Percentiles rank a stretch among this genome's conserved stretches.
Evolutionary conservation across 2,113 vertebrate species (phyloP).

Genomic region (Plestiodon gilberti): DNA sequence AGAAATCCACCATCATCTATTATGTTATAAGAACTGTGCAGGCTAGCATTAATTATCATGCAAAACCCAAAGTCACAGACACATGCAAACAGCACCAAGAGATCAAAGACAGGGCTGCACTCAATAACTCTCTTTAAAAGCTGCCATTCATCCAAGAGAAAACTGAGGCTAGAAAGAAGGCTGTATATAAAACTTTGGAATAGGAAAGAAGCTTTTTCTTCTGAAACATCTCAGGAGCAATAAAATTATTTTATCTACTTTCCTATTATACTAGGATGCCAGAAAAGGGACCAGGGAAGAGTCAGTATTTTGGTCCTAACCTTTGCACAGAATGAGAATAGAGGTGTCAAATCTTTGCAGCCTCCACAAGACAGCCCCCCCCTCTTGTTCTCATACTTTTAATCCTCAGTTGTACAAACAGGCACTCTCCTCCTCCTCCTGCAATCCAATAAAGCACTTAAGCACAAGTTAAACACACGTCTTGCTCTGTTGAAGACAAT

Average conservation of each 20-base stretch:
- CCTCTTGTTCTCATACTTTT: not conserved
- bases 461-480: conserved; percentile 16
- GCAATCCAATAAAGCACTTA: conserved; percentile 36
- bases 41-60: not conserved
- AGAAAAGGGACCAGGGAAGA: not conserved
- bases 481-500: conserved; percentile 26
- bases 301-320: not conserved
- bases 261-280: not conserved
- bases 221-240: not conserved
- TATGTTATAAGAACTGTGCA: not conserved
- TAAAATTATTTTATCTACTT: conserved; percentile 13
- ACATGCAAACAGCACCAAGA: conserved; percentile 22
- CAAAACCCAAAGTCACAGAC: conserved; percentile 12
- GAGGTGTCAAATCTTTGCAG: not conserved
- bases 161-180: not conserved
- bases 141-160: not conserved
- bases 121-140: conserved; percentile 4
- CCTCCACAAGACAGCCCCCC: not conserved
- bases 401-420: conserved; percentile 8
- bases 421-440: not conserved
- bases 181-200: not conserved
- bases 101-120: conserved; percentile 7
- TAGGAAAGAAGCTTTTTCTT: not conserved
- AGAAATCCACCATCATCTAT: not conserved
- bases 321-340: not conserved